Percentiles rank a stretch among this genome's conserved stretches.
Evolutionary conservation across 2,888 invertebrate genomes (phyloP).

Genomic region (Augiades crinisus): DNA sequence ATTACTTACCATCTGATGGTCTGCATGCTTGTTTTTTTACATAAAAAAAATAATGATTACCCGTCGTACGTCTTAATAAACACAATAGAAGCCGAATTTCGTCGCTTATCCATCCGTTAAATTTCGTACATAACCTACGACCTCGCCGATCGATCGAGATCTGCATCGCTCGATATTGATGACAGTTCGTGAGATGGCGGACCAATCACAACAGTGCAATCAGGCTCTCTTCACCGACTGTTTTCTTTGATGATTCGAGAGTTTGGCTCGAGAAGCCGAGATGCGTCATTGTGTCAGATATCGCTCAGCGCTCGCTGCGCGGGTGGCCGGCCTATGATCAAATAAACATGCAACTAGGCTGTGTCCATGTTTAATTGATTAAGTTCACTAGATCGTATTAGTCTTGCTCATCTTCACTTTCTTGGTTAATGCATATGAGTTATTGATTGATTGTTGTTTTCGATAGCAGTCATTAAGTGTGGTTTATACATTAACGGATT

Average conservation of each 20-base stretch:
- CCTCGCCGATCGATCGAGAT: conserved; percentile 19
- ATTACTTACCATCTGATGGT: no score
- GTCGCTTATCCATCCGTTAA: neutral
- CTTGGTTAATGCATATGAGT: no score
- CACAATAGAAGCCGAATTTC: neutral
- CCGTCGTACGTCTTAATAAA: no score
- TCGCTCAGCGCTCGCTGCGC: conserved; percentile 34
- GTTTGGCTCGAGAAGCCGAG: conserved; percentile 42
- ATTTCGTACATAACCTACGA: conserved; percentile 16
- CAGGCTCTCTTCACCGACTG: conserved; percentile 61
- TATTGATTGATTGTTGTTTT: no score
- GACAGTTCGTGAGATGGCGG: conserved; percentile 47
- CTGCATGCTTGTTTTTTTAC: no score
- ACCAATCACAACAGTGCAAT: conserved; percentile 60
- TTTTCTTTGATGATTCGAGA: conserved; percentile 68
- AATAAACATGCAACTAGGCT: conserved; percentile 15
- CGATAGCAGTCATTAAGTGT: no score
- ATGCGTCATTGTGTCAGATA: conserved; percentile 48
- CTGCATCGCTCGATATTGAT: conserved; percentile 37
- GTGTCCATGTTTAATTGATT: conserved; percentile 5
- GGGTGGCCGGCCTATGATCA: conserved; percentile 51
- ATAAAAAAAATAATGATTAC: no score
- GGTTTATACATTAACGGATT: no score
- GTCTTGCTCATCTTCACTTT: neutral
- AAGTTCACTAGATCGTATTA: neutral